Conservation (phyloP, 1,140 invertebrate species). For the Propsilocerus akamusi region DNA sequence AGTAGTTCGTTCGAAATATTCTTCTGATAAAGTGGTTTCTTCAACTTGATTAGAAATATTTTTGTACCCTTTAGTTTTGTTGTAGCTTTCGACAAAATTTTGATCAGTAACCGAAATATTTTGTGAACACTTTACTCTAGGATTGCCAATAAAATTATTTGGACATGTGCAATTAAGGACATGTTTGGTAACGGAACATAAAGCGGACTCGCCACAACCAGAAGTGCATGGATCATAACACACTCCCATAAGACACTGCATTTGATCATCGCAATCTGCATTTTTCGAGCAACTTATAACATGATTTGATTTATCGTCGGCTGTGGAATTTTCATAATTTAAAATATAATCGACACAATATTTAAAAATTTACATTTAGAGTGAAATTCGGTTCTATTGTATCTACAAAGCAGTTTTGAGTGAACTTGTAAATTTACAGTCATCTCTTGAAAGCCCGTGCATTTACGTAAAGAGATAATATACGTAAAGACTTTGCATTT, state of each 20-base stretch:
- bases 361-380: neutral
- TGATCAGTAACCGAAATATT: too few species aligned
- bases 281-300: slow-evolving; percentile 33
- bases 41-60: neutral
- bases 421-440: too few species aligned
- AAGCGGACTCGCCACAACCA: slow-evolving; percentile 33
- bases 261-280: slow-evolving; percentile 40
- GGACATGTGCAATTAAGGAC: slow-evolving; percentile 30
- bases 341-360: slow-evolving; percentile 13
- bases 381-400: neutral
- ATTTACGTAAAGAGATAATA: too few species aligned
- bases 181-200: slow-evolving; percentile 35
- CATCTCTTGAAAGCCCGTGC: too few species aligned
- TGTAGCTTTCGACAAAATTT: too few species aligned
- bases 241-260: slow-evolving; percentile 39
- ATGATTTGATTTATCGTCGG: slow-evolving; percentile 23
- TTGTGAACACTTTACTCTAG: slow-evolving; percentile 19
- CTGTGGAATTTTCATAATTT: slow-evolving; percentile 17
- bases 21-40: neutral
- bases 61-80: slow-evolving; percentile 3
- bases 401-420: neutral
- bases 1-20: neutral
- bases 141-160: slow-evolving; percentile 17
- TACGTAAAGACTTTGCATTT: too few species aligned
- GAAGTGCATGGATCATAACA: slow-evolving; percentile 44